phyloP scores from a whole-genome alignment of 2,113 vertebrate species.

The Dascyllus trimaculatus region DNA sequence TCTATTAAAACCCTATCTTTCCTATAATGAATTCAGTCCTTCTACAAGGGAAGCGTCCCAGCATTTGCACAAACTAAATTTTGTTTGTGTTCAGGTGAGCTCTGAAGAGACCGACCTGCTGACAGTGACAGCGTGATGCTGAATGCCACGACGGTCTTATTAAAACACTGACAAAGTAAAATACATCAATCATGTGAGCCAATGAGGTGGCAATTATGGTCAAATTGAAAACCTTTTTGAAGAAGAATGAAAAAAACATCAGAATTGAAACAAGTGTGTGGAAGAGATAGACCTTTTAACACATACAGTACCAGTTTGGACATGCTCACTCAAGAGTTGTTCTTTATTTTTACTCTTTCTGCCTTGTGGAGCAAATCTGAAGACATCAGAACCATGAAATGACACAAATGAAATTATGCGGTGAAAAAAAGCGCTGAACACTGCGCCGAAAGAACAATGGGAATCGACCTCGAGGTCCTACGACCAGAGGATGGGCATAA shows the following conservation, averaged over 20 bases:
- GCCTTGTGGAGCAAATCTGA: too few species aligned
- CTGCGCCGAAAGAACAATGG: too few species aligned
- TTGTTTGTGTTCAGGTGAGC: conserved; percentile 70
- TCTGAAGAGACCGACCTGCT: conserved; percentile 32
- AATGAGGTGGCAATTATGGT: conserved; percentile 18
- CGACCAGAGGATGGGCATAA: too few species aligned
- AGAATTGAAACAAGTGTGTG: too few species aligned
- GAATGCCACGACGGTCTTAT: conserved; percentile 19
- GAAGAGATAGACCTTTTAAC: neutral
- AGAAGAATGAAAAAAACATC: neutral
- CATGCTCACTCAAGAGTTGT: too few species aligned
- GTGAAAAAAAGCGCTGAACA: too few species aligned
- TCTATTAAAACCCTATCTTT: conserved; percentile 72
- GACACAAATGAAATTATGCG: too few species aligned
- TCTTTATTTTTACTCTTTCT: too few species aligned
- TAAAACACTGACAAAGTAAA: conserved; percentile 19
- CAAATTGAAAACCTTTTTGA: conserved; percentile 3
- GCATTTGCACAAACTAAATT: conserved; percentile 52
- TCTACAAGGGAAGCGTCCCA: conserved; percentile 19
- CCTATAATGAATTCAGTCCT: conserved; percentile 63
- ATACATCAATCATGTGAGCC: conserved; percentile 2
- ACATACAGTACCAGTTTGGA: neutral
- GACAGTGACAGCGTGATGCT: conserved; percentile 8
- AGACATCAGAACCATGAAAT: too few species aligned
- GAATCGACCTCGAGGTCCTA: too few species aligned